Percentiles rank a stretch among this genome's conserved stretches.
These are phyloP conservation scores for Drosophila multiciliata DNA, from an alignment of 2,888 invertebrate genomes.

Conservation along the genomic window DNA sequence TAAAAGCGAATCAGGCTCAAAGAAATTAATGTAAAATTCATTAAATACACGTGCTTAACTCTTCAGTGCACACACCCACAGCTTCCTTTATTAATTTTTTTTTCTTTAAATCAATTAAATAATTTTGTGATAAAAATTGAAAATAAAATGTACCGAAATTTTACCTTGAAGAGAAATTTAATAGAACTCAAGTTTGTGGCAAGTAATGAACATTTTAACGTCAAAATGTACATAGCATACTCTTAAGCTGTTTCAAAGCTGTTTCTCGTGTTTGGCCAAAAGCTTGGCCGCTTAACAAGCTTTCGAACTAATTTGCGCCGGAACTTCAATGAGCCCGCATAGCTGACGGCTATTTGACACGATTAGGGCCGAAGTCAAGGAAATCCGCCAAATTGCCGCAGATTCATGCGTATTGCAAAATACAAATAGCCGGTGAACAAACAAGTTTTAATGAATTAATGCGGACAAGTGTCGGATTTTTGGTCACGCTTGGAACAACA, in stretches of 20 bases:
- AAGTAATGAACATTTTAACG: neutral
- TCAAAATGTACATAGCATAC: constrained; percentile 1
- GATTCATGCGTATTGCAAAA: constrained; percentile 54
- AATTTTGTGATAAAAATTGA: neutral
- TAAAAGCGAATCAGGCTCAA: constrained; percentile 35
- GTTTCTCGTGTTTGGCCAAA: constrained; percentile 4
- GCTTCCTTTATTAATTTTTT: neutral
- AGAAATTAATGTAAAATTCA: constrained; percentile 28
- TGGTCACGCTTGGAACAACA: constrained; percentile 26
- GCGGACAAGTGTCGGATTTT: constrained; percentile 53
- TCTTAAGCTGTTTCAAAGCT: neutral
- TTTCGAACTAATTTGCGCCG: constrained; percentile 33
- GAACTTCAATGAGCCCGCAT: constrained; percentile 33
- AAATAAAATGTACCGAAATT: neutral
- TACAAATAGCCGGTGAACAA: constrained; percentile 42
- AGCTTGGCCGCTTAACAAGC: constrained; percentile 13
- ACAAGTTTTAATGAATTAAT: constrained; percentile 59
- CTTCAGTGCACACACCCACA: neutral
- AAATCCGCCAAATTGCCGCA: constrained; percentile 59
- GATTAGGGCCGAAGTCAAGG: constrained; percentile 1
- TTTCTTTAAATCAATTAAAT: neutral
- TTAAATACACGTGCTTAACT: constrained; percentile 1
- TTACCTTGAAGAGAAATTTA: neutral
- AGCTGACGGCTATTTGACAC: constrained; percentile 39
- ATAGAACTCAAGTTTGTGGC: neutral